These are phyloP conservation scores for Sylvilagus bachmani DNA, from an alignment of 2,113 vertebrate genomes.

Conservation along the genomic window DNA sequence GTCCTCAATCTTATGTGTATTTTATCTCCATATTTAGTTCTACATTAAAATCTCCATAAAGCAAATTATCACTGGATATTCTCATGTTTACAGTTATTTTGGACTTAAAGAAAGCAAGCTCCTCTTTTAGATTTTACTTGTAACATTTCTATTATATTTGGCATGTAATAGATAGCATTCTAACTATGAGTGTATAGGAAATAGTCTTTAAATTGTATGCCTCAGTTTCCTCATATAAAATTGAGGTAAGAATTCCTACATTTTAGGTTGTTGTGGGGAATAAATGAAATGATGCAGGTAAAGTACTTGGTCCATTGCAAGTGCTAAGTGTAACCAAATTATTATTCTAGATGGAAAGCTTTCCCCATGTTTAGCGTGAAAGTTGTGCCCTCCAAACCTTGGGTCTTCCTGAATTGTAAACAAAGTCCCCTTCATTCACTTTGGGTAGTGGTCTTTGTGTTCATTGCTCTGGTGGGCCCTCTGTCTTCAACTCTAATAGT, in stretches of 20 bases:
- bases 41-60: conserved; percentile 25
- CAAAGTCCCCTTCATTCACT: neutral
- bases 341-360: neutral
- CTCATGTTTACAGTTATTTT: conserved; percentile 66
- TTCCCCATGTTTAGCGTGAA: conserved; percentile 31
- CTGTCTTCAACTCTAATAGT: neutral
- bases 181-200: conserved; percentile 41
- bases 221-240: conserved; percentile 60
- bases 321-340: neutral
- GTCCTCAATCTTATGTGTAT: neutral
- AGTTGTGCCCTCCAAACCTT: neutral
- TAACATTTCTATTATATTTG: conserved; percentile 56
- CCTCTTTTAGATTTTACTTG: conserved; percentile 58
- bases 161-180: conserved; percentile 52
- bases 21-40: neutral
- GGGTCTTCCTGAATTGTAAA: conserved; percentile 34
- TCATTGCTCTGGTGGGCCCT: neutral
- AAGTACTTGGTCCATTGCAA: conserved; percentile 32
- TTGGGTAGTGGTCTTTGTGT: conserved; percentile 9
- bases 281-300: conserved; percentile 46
- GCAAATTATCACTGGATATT: conserved; percentile 8
- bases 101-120: conserved; percentile 52
- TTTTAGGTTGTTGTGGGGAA: conserved; percentile 41
- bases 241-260: conserved; percentile 45
- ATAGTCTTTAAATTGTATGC: conserved; percentile 49